phyloP scores from a whole-genome alignment of 1,140 invertebrate species.

The Hypsibius dujardini region DNA sequence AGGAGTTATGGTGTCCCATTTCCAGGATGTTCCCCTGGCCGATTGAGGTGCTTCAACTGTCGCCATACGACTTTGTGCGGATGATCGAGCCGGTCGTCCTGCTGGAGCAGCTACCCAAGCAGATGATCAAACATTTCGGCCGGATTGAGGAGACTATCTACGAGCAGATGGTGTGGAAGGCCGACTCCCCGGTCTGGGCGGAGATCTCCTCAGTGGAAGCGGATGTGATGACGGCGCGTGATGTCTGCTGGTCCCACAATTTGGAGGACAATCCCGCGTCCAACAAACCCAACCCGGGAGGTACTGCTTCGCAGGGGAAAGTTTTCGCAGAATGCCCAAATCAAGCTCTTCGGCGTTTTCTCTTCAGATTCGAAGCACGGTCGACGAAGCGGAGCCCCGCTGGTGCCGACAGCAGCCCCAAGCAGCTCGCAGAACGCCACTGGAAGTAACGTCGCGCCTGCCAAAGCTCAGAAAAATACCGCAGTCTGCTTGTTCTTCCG shows the following conservation, averaged over 20 bases:
- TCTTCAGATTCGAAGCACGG: too few species aligned
- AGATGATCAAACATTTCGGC: slow-evolving; percentile 88
- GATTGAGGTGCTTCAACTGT: slow-evolving; percentile 56
- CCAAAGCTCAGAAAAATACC: too few species aligned
- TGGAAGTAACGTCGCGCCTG: too few species aligned
- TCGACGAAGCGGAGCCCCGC: too few species aligned
- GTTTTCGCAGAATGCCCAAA: too few species aligned
- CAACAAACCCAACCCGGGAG: too few species aligned
- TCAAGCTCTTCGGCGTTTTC: too few species aligned
- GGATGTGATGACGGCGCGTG: slow-evolving; percentile 10
- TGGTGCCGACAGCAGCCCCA: too few species aligned
- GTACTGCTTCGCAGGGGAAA: too few species aligned
- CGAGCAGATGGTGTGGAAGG: slow-evolving; percentile 73
- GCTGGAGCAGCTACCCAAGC: slow-evolving; percentile 67
- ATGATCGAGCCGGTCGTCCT: slow-evolving; percentile 84
- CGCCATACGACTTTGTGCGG: slow-evolving; percentile 80
- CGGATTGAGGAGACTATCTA: slow-evolving; percentile 85
- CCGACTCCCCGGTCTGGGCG: slow-evolving; percentile 68
- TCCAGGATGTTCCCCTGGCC: slow-evolving; percentile 70
- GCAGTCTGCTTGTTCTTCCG: too few species aligned
- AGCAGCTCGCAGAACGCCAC: too few species aligned
- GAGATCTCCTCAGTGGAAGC: slow-evolving; percentile 20
- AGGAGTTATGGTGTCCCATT: slow-evolving; percentile 19
- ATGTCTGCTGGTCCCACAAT: slow-evolving; percentile 36
- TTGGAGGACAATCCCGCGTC: background rate